These are phyloP conservation scores for Ailuropoda melanoleuca DNA, from an alignment of 2,113 vertebrate genomes.

Conservation along the genomic window DNA sequence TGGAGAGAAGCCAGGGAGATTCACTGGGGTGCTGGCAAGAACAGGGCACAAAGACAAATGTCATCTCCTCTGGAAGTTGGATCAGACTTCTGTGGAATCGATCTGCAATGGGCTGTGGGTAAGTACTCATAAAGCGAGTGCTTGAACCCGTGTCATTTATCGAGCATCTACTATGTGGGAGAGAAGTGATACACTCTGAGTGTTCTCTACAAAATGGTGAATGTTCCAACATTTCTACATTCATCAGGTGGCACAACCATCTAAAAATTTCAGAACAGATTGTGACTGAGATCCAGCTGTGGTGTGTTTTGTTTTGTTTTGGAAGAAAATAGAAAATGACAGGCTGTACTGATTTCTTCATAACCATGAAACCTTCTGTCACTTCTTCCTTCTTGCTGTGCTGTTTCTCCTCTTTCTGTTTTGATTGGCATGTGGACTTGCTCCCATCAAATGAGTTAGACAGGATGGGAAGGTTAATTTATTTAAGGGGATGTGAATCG, in stretches of 20 bases:
- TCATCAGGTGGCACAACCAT: background rate
- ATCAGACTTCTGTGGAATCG: background rate
- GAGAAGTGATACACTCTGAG: background rate
- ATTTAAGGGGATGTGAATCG: constrained; percentile 27
- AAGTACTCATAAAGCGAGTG: background rate
- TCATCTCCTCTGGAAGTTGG: background rate
- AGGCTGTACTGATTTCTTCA: background rate
- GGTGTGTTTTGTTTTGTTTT: background rate
- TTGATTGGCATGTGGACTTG: constrained; percentile 18
- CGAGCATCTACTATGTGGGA: background rate
- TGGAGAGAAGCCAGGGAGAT: background rate
- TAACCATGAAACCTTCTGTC: background rate
- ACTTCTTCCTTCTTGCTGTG: background rate
- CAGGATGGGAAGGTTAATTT: constrained; percentile 33
- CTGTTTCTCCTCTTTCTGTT: background rate
- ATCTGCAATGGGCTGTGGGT: background rate
- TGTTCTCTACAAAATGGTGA: background rate
- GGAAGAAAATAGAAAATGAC: background rate
- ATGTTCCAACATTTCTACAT: background rate
- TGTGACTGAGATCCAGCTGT: background rate
- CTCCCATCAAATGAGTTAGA: constrained; percentile 11
- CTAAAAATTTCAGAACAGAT: background rate
- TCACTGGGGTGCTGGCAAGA: background rate
- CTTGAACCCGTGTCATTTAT: background rate
- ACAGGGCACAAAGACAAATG: background rate